A percentile compares a stretch with the other conserved stretches of the same genome.
These are phyloP conservation scores for Melitaea cinxia DNA, from an alignment of 1,140 invertebrate species.

Conservation along the genomic window DNA sequence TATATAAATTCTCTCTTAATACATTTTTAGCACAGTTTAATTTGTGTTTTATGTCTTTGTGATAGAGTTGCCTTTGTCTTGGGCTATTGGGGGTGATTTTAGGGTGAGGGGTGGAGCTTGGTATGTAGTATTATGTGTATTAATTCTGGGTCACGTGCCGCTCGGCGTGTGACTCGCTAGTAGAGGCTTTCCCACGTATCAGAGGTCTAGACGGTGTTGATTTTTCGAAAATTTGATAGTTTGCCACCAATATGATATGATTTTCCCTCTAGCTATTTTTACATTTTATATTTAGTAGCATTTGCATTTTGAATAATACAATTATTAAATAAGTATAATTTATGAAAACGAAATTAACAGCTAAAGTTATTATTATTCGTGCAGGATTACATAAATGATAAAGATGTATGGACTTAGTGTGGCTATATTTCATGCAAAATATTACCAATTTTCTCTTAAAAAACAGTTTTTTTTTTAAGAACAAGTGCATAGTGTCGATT, in stretches of 20 bases:
- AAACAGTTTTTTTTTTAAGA: too few species aligned
- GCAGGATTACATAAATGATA: too few species aligned
- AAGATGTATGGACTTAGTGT: too few species aligned
- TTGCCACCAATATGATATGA: too few species aligned
- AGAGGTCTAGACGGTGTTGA: background rate
- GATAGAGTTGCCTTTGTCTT: conserved; percentile 29
- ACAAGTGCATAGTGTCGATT: too few species aligned
- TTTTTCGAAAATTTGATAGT: background rate
- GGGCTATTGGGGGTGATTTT: conserved; percentile 4
- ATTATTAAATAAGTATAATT: too few species aligned
- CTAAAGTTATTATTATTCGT: too few species aligned
- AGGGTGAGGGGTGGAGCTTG: background rate
- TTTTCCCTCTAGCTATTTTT: background rate
- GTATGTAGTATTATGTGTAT: conserved; percentile 29
- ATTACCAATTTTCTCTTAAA: too few species aligned
- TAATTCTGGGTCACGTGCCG: conserved; percentile 46
- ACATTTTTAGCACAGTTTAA: background rate
- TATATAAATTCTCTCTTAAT: conserved; percentile 27
- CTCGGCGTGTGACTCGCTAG: conserved; percentile 38
- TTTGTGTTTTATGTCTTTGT: conserved; percentile 7
- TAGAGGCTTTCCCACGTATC: conserved; percentile 43
- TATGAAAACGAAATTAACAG: too few species aligned
- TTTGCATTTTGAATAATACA: too few species aligned
- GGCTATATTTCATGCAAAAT: too few species aligned
- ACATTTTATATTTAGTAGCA: too few species aligned